phyloP scores from a whole-genome alignment of 2,888 invertebrate genomes.

The Acanthopleura granulata region DNA sequence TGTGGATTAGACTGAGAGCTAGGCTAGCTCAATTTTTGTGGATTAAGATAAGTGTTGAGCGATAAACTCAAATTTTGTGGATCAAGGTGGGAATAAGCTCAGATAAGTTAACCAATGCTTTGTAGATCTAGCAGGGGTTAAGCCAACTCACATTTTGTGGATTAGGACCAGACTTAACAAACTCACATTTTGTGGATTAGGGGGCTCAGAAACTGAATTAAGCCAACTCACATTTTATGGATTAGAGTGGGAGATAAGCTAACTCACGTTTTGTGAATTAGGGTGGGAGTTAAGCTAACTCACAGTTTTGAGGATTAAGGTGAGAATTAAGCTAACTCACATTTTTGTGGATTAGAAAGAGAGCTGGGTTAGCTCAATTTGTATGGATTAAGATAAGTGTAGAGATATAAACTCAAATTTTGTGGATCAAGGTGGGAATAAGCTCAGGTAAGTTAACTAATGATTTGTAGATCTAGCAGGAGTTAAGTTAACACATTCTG shows the following conservation, averaged over 20 bases:
- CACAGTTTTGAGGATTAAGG: slow-evolving; percentile 13
- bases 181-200: neutral
- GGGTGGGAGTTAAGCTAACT: neutral
- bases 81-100: neutral
- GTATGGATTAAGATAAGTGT: slow-evolving; percentile 25
- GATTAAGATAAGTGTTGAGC: slow-evolving; percentile 24
- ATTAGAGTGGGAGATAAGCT: too few species aligned
- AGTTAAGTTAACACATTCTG: neutral
- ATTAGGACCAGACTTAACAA: slow-evolving; percentile 22
- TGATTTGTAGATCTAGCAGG: too few species aligned
- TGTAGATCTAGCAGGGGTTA: neutral
- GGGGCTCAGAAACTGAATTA: neutral
- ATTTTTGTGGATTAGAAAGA: neutral
- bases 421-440: neutral
- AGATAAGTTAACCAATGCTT: neutral
- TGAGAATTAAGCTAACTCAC: neutral
- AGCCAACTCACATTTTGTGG: slow-evolving; percentile 24
- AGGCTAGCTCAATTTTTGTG: slow-evolving; percentile 19
- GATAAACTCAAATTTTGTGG: neutral
- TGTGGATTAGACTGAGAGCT: neutral
- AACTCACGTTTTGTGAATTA: neutral
- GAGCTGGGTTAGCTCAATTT: slow-evolving; percentile 15
- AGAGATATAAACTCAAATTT: slow-evolving; percentile 6
- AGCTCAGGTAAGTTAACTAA: neutral
- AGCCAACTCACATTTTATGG: too few species aligned